Percentiles rank a stretch among this genome's conserved stretches.
Evolutionary conservation across 2,797 vertebrate genomes (phyloP).

Genomic region (Pachyuromys duprasi): DNA sequence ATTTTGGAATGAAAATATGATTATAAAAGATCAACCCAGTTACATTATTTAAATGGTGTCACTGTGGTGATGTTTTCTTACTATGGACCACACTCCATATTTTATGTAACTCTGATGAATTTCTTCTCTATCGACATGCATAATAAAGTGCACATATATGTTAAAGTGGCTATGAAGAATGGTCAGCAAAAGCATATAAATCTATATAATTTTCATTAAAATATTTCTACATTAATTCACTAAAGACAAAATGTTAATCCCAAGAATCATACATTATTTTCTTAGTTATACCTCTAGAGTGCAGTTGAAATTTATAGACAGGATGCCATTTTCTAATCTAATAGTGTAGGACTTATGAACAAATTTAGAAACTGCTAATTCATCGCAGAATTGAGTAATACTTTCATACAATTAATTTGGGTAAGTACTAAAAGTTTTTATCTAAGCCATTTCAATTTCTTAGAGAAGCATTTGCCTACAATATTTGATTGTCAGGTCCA

Average conservation of each 20-base stretch:
- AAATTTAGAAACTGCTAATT: not conserved
- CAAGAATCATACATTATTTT: not conserved
- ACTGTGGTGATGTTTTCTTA: not conserved
- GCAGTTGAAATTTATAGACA: not conserved
- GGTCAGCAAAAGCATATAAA: not conserved
- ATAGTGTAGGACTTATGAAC: not conserved
- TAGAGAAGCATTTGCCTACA: not conserved
- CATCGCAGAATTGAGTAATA: not conserved
- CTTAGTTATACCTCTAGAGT: not conserved
- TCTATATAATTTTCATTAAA: not conserved
- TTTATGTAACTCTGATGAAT: not conserved
- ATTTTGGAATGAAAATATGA: conserved; percentile 17
- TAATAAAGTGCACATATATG: not conserved
- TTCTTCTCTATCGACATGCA: not conserved
- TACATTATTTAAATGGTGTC: not conserved
- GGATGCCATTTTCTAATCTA: not conserved
- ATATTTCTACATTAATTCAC: not conserved
- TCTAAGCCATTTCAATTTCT: not conserved
- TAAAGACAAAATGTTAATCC: not conserved
- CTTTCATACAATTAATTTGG: not conserved
- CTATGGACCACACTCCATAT: not conserved
- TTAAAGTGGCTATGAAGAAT: not conserved
- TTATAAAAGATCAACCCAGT: not conserved
- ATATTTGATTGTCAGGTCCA: not conserved
- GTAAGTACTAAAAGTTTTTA: not conserved